Percentiles rank a stretch among this genome's conserved stretches.
Conservation (phyloP, 1,140 invertebrate genomes). For the Capitella teleta region DNA sequence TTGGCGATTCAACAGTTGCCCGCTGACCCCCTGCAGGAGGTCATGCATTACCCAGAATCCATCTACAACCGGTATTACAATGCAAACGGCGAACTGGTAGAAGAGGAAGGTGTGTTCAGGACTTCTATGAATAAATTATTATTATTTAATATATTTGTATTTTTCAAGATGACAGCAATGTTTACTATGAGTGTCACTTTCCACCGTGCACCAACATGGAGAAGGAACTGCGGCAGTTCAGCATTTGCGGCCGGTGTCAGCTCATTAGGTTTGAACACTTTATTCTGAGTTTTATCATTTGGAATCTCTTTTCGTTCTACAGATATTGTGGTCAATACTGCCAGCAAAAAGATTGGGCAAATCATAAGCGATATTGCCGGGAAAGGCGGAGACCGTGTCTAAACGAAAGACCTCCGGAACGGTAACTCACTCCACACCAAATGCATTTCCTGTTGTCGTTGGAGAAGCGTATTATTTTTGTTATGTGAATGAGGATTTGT, state of each 20-base stretch:
- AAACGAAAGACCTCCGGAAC: conserved; percentile 29
- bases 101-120: conserved; percentile 25
- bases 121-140: not conserved
- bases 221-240: conserved; percentile 47
- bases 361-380: conserved; percentile 44
- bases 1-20: conserved; percentile 46
- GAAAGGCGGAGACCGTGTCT: conserved; percentile 31
- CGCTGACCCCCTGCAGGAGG: conserved; percentile 38
- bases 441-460: too few relatives aligned
- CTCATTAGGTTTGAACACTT: conserved; percentile 25
- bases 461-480: too few relatives aligned
- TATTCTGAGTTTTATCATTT: not conserved
- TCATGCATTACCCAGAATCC: conserved; percentile 33
- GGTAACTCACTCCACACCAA: conserved; percentile 19
- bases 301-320: conserved; percentile 3
- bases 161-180: conserved; percentile 34
- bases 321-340: conserved; percentile 47
- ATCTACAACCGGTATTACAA: conserved; percentile 38
- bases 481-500: too few relatives aligned
- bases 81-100: conserved; percentile 42
- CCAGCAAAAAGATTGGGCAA: conserved; percentile 47
- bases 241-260: conserved; percentile 50
- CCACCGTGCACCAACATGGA: conserved; percentile 50
- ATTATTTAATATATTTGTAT: not conserved
- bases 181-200: conserved; percentile 50